A percentile compares a stretch with the other conserved stretches of the same genome.
Evolutionary conservation across 2,113 vertebrate genomes (phyloP).

Genomic region (Seriola dumerili): DNA sequence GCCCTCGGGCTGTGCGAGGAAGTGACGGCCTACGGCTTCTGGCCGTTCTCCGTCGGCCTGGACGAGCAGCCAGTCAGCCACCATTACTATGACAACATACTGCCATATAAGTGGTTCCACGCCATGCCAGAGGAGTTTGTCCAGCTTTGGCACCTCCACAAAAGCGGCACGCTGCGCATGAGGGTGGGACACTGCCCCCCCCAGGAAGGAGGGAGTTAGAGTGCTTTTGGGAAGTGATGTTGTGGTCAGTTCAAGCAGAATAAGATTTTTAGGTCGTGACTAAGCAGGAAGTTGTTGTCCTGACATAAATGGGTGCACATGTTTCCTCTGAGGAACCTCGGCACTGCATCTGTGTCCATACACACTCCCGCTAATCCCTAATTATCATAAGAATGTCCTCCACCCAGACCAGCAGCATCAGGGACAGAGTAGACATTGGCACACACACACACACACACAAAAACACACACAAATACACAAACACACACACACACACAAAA

Average conservation of each 20-base stretch:
- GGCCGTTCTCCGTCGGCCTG: slow-evolving; percentile 92
- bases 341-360: slow-evolving; percentile 10
- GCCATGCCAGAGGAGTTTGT: slow-evolving; percentile 98
- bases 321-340: slow-evolving; percentile 9
- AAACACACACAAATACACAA: not conserved
- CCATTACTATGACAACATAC: slow-evolving; percentile 96
- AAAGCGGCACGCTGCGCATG: slow-evolving; percentile 90
- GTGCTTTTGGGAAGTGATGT: not conserved
- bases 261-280: not conserved
- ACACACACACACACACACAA: slow-evolving; percentile 1
- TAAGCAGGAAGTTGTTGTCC: not conserved
- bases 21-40: slow-evolving; percentile 95
- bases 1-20: slow-evolving; percentile 95
- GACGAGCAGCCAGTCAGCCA: slow-evolving; percentile 90
- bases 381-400: slow-evolving; percentile 53
- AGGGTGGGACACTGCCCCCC: slow-evolving; percentile 87
- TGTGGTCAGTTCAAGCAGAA: not conserved
- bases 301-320: not conserved
- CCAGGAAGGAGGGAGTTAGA: slow-evolving; percentile 52
- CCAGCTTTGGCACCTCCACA: slow-evolving; percentile 97
- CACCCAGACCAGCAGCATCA: slow-evolving; percentile 27
- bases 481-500: not conserved
- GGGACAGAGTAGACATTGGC: slow-evolving; percentile 27
- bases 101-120: slow-evolving; percentile 92
- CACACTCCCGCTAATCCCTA: slow-evolving; percentile 29